These are phyloP conservation scores for Pseudochirops cupreus DNA, from an alignment of 2,797 vertebrate species.

Conservation along the genomic window DNA sequence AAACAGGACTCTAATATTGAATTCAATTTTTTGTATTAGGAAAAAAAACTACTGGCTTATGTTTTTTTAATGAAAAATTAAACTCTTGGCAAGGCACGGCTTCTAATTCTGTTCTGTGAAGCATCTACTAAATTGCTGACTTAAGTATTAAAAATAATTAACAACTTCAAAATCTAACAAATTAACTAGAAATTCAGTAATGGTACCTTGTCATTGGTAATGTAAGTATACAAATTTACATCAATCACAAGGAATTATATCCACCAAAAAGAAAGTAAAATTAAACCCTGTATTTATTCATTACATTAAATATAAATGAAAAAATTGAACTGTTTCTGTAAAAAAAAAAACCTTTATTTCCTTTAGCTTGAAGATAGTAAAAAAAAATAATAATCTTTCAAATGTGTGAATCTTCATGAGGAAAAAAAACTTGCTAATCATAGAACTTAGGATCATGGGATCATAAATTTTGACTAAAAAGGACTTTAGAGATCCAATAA, in stretches of 20 bases:
- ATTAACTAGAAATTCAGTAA: constrained; percentile 61
- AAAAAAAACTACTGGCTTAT: constrained; percentile 33
- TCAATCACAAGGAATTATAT: constrained; percentile 21
- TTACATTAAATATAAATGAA: constrained; percentile 38
- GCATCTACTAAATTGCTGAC: constrained; percentile 33
- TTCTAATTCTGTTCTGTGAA: constrained; percentile 56
- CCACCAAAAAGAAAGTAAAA: constrained; percentile 13
- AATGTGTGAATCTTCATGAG: not conserved
- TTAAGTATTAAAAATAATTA: constrained; percentile 68
- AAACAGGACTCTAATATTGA: constrained; percentile 39
- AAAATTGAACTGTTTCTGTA: constrained; percentile 13
- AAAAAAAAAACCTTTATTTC: not conserved
- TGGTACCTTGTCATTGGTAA: constrained; percentile 30
- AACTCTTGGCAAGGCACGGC: constrained; percentile 23
- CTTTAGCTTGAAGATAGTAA: constrained; percentile 36
- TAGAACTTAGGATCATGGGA: not conserved
- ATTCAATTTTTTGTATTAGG: constrained; percentile 26
- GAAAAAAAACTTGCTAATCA: constrained; percentile 17
- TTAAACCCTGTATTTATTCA: constrained; percentile 23
- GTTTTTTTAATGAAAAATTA: constrained; percentile 62
- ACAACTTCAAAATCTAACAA: constrained; percentile 63
- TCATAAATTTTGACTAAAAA: not conserved
- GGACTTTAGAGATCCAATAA: not conserved
- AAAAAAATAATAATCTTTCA: constrained; percentile 34
- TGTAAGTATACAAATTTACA: constrained; percentile 52